Evolutionary conservation across 2,113 vertebrate species (phyloP).

Genomic region (Craseonycteris thonglongyai): DNA sequence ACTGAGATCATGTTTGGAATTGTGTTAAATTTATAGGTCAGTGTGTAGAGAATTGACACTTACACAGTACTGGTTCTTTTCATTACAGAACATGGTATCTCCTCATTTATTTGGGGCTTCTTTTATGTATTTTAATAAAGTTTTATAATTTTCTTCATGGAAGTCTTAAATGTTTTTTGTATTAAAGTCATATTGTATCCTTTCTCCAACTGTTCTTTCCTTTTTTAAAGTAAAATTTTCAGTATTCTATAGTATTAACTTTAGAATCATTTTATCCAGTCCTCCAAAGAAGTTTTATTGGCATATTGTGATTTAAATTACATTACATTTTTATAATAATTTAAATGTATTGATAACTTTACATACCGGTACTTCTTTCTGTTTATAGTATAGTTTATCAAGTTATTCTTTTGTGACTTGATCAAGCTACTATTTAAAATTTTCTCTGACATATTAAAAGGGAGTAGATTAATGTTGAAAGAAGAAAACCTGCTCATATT

Average conservation of each 20-base stretch:
- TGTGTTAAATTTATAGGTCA: background rate
- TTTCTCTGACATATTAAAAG: background rate
- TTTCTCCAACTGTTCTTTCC: background rate
- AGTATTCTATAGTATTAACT: background rate
- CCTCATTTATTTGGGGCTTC: background rate
- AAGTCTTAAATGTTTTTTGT: background rate
- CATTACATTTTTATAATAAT: background rate
- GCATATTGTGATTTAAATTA: slow-evolving; percentile 25
- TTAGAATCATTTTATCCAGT: slow-evolving; percentile 13
- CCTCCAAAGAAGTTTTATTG: background rate
- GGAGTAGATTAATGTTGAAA: background rate
- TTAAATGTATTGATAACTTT: background rate
- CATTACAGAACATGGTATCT: background rate
- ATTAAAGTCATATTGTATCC: background rate
- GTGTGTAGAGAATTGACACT: background rate
- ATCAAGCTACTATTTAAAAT: background rate
- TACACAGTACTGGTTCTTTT: background rate
- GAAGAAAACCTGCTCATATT: background rate
- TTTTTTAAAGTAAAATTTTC: background rate
- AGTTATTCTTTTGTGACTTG: background rate
- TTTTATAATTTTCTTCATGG: background rate
- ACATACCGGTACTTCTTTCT: too few species aligned
- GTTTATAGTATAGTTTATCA: background rate
- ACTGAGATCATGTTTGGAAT: background rate
- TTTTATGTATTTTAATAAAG: too few species aligned